Conservation (phyloP, 1,140 invertebrate genomes). For the Apis cerana region DNA sequence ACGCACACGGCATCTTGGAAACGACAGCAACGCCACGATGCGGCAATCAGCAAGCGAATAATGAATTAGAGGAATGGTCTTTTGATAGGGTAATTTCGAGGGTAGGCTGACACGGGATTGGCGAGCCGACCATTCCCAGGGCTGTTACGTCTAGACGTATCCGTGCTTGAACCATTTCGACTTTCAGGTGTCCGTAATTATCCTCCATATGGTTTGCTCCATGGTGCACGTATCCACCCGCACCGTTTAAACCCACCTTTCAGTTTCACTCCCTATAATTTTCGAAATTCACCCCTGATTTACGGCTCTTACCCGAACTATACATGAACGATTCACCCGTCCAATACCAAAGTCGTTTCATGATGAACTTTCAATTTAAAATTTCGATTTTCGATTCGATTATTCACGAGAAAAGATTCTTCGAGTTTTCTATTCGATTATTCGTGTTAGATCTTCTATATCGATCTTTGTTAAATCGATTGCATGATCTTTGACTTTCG, state of each 20-base stretch:
- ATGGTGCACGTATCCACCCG: constrained; percentile 57
- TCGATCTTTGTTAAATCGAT: no score
- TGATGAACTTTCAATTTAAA: not conserved
- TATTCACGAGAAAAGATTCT: no score
- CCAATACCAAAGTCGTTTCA: not conserved
- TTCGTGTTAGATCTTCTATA: no score
- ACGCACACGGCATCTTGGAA: constrained; percentile 33
- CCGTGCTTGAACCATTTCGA: constrained; percentile 68
- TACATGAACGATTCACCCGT: not conserved
- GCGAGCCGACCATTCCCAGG: constrained; percentile 65
- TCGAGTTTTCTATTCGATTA: no score
- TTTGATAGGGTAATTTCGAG: constrained; percentile 75
- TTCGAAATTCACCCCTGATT: constrained; percentile 75
- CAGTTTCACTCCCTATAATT: constrained; percentile 75
- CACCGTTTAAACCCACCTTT: constrained; percentile 66
- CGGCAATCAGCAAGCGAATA: constrained; percentile 45
- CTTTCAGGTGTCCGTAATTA: constrained; percentile 78
- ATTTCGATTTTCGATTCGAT: not conserved
- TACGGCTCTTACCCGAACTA: constrained; percentile 54
- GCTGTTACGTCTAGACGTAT: constrained; percentile 74
- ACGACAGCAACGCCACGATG: not conserved
- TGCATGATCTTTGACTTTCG: no score
- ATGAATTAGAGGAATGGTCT: constrained; percentile 63
- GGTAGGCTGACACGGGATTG: constrained; percentile 68
- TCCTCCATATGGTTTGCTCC: constrained; percentile 52